These are phyloP conservation scores for Protonemura montana DNA, from an alignment of 2,888 invertebrate species.

Conservation along the genomic window DNA sequence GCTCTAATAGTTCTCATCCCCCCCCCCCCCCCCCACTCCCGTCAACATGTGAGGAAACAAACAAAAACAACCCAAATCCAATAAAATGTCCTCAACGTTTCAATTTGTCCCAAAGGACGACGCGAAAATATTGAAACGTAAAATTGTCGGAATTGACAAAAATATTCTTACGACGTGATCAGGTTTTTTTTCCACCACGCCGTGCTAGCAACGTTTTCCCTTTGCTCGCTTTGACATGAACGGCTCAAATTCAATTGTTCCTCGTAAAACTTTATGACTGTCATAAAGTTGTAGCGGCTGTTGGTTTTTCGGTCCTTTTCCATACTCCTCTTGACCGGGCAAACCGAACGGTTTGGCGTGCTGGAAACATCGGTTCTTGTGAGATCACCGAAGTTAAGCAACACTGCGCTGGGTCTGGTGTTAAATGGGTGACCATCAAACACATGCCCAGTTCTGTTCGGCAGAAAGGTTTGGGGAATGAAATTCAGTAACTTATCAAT, in stretches of 20 bases:
- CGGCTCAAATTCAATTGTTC: background rate
- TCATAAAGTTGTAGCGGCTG: background rate
- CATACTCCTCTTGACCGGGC: no score
- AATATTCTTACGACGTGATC: no score
- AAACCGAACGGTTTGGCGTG: no score
- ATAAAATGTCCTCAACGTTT: background rate
- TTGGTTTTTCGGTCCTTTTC: no score
- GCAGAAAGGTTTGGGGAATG: no score
- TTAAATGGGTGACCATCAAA: no score
- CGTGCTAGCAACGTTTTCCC: no score
- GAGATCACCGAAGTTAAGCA: background rate
- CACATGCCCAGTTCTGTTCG: no score
- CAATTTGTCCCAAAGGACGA: background rate
- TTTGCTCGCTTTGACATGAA: no score
- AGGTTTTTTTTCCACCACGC: no score
- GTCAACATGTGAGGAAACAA: background rate
- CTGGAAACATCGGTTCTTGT: background rate
- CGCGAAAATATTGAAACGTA: background rate
- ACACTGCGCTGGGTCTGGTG: no score
- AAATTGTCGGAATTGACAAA: background rate
- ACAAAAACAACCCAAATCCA: background rate
- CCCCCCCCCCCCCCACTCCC: background rate
- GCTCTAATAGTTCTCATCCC: background rate
- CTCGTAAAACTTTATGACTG: background rate
- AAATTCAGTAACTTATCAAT: no score